Evolutionary conservation across 2,113 vertebrate species (phyloP).

Genomic region (Apaloderma vittatum): DNA sequence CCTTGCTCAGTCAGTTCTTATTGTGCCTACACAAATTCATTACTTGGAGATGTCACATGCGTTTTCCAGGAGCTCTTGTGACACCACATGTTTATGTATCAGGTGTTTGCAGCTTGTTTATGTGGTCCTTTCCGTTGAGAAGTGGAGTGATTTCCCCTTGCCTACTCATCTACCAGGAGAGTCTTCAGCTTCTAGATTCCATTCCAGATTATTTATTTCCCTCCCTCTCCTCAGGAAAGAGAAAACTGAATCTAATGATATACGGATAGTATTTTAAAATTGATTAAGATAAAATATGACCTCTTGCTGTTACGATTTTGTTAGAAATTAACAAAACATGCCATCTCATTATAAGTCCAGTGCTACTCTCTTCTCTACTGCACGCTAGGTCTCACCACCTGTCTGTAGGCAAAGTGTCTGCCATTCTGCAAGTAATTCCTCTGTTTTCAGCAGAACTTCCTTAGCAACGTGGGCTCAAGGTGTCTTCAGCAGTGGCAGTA

Average conservation of each 20-base stretch:
- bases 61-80: slow-evolving; percentile 28
- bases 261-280: not conserved
- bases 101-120: slow-evolving; percentile 14
- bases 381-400: not conserved
- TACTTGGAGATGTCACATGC: not conserved
- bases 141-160: not conserved
- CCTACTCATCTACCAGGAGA: not conserved
- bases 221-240: not conserved
- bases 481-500: not conserved
- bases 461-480: not conserved
- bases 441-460: not conserved
- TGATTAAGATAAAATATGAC: not conserved
- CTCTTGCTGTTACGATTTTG: not conserved
- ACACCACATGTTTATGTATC: not conserved
- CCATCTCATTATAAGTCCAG: not conserved
- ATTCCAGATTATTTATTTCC: not conserved
- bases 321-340: not conserved
- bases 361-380: not conserved
- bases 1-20: slow-evolving; percentile 34
- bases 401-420: not conserved
- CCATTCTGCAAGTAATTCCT: not conserved
- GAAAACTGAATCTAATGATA: not conserved
- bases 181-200: not conserved
- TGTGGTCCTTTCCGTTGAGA: not conserved
- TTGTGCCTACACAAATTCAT: not conserved